Base-by-base conservation (phyloP, 2,888 invertebrate genomes). In the Calliphora vomitoria region DNA sequence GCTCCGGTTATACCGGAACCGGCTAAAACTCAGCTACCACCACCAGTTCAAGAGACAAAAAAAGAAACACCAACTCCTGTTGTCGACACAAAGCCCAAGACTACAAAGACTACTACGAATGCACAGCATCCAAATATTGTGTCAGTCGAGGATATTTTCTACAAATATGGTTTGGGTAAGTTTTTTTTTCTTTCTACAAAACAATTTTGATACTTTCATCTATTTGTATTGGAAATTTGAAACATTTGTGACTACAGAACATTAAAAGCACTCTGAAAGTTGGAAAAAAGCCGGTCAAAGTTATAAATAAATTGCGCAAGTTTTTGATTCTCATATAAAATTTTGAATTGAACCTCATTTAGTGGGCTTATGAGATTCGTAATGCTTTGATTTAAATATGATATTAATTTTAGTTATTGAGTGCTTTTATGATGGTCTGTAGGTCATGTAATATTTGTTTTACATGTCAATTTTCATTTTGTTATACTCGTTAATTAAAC, bases 141-240 rank as follows among this genome's bases (percentile, higher is more conserved):
- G 64, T 93, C 93, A 85, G 95, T 96, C 13, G 95, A 96, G 90
- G 95, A 95, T 80, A 95, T 96, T 89, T 96, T 96, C 93, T 95
- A 95, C 91, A 95, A 95, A 93, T 95, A 96, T 93, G 96, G 95
- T 86, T 93, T 96, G 88, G 96, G 96, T 96, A 91, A 95, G 96
- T 95, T 31, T 60, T 66, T 31, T 60, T 31, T 35, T 55, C 2
- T 13, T 31, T 15, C 25, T 15, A 50, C 3, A 50, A 50, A 44
- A 44, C 5, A 11, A 11, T 18, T 55, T 55, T 18, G 6, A 58
- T 35, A 13, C 13, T 25, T 62, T 13, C 38, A 60, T 50, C 38
- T 69, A 18, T 62, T 58, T 38, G 25, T n/a, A 60, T 31, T 53
- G 71, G 13, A 47, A n/a, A n/a, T 4, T 11, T 55, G 10, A 55